These are phyloP conservation scores for Hycleus phaleratus DNA, from an alignment of 1,140 invertebrate genomes.

Conservation along the genomic window DNA sequence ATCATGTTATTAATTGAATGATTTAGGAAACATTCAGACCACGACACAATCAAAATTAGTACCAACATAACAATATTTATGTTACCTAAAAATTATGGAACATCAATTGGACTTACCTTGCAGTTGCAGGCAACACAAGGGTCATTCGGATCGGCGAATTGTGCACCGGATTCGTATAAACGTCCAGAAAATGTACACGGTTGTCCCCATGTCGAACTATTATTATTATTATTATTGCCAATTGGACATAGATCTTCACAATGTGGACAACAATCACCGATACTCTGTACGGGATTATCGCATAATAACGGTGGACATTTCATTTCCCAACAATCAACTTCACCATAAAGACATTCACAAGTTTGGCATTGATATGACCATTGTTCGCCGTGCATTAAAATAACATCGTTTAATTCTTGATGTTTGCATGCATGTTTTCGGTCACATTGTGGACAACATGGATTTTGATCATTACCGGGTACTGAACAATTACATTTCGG, in stretches of 20 bases:
- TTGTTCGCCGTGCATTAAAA: conserved; percentile 69
- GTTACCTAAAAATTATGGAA: neutral
- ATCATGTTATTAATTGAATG: no score
- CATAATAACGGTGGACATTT: conserved; percentile 65
- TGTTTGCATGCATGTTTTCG: conserved; percentile 62
- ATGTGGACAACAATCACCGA: conserved; percentile 63
- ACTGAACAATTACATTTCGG: conserved; percentile 54
- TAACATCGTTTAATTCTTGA: conserved; percentile 66
- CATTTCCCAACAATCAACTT: conserved; percentile 82
- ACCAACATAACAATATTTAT: neutral
- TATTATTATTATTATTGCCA: conserved; percentile 22
- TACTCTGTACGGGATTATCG: conserved; percentile 53
- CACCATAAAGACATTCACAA: conserved; percentile 80
- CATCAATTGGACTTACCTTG: conserved; percentile 47
- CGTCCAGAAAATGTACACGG: conserved; percentile 53
- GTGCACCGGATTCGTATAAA: conserved; percentile 51
- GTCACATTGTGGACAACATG: conserved; percentile 75
- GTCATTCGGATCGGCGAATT: conserved; percentile 54
- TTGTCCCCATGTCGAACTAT: conserved; percentile 29
- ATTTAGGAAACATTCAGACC: conserved; percentile 18
- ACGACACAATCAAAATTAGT: conserved; percentile 5
- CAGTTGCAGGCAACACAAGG: conserved; percentile 69
- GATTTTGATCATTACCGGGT: conserved; percentile 47
- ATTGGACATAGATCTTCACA: conserved; percentile 55
- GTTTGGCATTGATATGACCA: conserved; percentile 88